phyloP scores from a whole-genome alignment of 1,140 invertebrate genomes.

The Drepana arcuata region DNA sequence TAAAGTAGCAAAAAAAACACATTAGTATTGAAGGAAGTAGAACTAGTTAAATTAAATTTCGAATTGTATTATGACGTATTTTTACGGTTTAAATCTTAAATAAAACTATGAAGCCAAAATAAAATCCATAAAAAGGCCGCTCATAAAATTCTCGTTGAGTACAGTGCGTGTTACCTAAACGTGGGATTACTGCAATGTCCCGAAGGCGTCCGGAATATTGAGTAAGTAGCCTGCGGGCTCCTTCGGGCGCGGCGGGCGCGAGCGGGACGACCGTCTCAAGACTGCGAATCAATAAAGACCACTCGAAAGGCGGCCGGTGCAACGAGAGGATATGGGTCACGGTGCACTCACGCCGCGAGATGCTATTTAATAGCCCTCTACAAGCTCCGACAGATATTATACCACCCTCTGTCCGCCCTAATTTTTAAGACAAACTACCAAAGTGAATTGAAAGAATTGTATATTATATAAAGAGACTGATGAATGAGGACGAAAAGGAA shows the following conservation, averaged over 20 bases:
- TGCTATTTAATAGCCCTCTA: constrained; percentile 58
- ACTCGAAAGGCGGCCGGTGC: constrained; percentile 63
- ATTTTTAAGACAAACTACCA: too few species aligned
- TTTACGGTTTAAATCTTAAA: too few species aligned
- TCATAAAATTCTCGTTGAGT: constrained; percentile 23
- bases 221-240: constrained; percentile 49
- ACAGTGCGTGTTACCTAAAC: constrained; percentile 41
- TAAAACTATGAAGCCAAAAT: too few species aligned
- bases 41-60: too few species aligned
- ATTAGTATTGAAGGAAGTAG: too few species aligned
- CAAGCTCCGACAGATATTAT: constrained; percentile 46
- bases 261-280: constrained; percentile 56
- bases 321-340: constrained; percentile 58
- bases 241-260: constrained; percentile 29
- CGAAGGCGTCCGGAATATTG: constrained; percentile 52
- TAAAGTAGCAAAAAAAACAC: too few species aligned
- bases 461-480: too few species aligned
- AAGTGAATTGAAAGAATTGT: too few species aligned
- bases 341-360: constrained; percentile 48
- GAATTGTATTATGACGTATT: too few species aligned
- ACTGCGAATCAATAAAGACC: constrained; percentile 70
- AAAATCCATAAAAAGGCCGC: constrained; percentile 20
- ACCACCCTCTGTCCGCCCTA: constrained; percentile 22
- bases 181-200: constrained; percentile 45
- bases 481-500: too few species aligned